Conservation (phyloP, 2,888 invertebrate species). For the Hirtodrosophila cameraria region DNA sequence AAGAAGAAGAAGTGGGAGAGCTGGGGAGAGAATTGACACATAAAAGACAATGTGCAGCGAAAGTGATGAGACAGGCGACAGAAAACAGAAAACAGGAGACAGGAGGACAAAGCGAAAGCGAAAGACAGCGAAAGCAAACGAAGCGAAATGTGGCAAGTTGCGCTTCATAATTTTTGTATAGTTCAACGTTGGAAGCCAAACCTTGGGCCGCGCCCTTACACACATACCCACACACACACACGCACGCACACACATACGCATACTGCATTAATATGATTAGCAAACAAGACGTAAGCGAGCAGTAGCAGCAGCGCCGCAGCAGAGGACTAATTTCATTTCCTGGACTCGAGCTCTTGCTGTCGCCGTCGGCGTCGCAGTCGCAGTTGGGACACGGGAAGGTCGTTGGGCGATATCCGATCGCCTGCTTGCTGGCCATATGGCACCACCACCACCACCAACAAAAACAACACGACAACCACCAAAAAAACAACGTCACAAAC, state of each 20-base stretch:
- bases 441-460: slow-evolving; percentile 13
- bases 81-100: slow-evolving; percentile 17
- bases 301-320: slow-evolving; percentile 4
- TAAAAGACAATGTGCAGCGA: slow-evolving; percentile 65
- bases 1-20: background rate
- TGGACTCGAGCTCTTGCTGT: slow-evolving; percentile 25
- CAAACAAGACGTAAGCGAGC: slow-evolving; percentile 27
- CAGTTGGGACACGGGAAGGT: slow-evolving; percentile 71
- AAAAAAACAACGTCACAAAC: background rate
- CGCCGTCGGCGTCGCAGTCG: too few species aligned
- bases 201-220: slow-evolving; percentile 55
- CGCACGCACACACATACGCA: slow-evolving; percentile 9
- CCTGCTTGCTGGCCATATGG: slow-evolving; percentile 64
- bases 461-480: background rate
- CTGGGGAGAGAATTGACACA: slow-evolving; percentile 54
- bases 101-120: slow-evolving; percentile 10
- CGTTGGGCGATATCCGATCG: slow-evolving; percentile 47
- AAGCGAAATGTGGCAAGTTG: slow-evolving; percentile 18
- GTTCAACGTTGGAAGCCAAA: slow-evolving; percentile 46
- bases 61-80: slow-evolving; percentile 57
- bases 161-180: slow-evolving; percentile 10
- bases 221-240: slow-evolving; percentile 23
- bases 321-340: slow-evolving; percentile 70
- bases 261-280: slow-evolving; percentile 76
- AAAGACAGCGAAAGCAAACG: slow-evolving; percentile 28